Evolutionary conservation across 2,888 invertebrate species (phyloP), one percentile per base, ranked within the genome.

Genomic region (Apamea epomidion): DNA sequence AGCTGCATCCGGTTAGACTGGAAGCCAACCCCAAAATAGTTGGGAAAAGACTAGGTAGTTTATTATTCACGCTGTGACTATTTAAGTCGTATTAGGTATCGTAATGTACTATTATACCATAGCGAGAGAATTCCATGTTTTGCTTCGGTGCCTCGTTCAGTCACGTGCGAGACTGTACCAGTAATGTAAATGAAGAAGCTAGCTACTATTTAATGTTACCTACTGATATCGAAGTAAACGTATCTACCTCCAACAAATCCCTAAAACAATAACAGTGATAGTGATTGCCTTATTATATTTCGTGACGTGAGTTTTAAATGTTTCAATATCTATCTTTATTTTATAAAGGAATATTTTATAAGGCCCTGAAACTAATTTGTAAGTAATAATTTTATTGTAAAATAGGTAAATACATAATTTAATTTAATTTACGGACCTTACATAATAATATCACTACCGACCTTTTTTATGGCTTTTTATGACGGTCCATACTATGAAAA

Each of bases 251-350:
- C 1, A 74, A 67, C 54, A 71, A 77, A 84, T 85, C 82, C 48
- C 18, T 85, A 21, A 29, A 48, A 67, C 76, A 84, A 76, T 80
- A 83, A 62, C 16, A 37, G 54, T 76, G 76, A 76, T 85, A 85
- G 29, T 54, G 14, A 37, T 16, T 70, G 58, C 60, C 29, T 45
- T 70, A 78, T 42, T 64, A 29, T 8, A 70, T 29, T 2, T 10
- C n/a, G 32, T 14, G 25, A 51, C 10, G 6, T 62, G 62, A 29
- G n/a, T 37, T 67, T 67, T 32, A 45, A 32, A 51, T 37, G 5
- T n/a, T n/a, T 65, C 12, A 12, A 6, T 45, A 18, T 3, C 5
- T 45, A 21, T 25, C 10, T 37, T 74, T n/a, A 48, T 14, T 7
- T n/a, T 29, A 2, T 2, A 45, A 8, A 18, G 12, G 7, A 45